A percentile compares a stretch with the other conserved stretches of the same genome.
Conservation (phyloP, 1,140 invertebrate genomes). For the Penaeus vannamei region DNA sequence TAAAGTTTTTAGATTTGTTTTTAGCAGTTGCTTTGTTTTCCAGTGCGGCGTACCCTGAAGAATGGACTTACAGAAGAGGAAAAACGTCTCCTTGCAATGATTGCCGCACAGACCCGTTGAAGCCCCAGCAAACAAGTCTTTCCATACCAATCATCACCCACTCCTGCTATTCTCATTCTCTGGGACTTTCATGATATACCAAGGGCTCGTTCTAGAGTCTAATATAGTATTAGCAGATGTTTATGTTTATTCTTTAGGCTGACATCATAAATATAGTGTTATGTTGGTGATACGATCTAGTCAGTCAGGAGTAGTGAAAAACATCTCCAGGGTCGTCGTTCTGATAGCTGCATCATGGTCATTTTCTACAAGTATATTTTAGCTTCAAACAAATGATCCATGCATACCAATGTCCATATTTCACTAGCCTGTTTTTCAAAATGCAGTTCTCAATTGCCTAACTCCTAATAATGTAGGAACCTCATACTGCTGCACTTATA, state of each 20-base stretch:
- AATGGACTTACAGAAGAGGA: constrained; percentile 89
- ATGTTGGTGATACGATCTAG: constrained; percentile 24
- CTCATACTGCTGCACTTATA: no score
- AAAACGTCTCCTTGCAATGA: constrained; percentile 79
- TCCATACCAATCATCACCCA: neutral
- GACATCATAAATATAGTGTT: constrained; percentile 13
- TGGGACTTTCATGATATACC: neutral
- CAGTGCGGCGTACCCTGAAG: constrained; percentile 88
- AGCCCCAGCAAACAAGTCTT: neutral
- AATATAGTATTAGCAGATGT: neutral
- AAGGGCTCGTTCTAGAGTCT: constrained; percentile 5
- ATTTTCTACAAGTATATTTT: neutral
- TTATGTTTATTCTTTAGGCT: constrained; percentile 8
- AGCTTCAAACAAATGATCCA: neutral
- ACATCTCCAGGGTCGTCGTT: neutral
- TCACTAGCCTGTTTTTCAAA: no score
- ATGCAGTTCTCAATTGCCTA: no score
- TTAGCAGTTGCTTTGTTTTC: constrained; percentile 70
- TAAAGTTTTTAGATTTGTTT: neutral
- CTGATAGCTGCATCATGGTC: neutral
- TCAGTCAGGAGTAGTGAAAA: constrained; percentile 46
- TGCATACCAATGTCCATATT: no score
- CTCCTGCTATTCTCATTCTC: neutral
- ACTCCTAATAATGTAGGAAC: no score
- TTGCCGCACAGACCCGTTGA: constrained; percentile 68